Base-by-base conservation (phyloP, 2,797 vertebrate species). In the Aplochiton taeniatus region DNA sequence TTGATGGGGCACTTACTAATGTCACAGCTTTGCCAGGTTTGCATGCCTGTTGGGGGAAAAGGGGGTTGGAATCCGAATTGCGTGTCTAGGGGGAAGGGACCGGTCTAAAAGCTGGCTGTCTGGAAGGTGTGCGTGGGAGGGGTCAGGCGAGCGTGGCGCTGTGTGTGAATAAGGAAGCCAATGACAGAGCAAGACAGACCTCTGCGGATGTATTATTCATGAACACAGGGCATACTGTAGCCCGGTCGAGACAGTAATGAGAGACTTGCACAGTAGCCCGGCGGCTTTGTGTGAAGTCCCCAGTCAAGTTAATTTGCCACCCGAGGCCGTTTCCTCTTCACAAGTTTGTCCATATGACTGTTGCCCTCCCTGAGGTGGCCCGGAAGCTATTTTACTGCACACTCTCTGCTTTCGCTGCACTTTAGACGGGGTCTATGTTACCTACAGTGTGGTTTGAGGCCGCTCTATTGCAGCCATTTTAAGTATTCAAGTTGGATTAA, bases 141-240 rank as follows among this genome's bases (percentile, higher is more conserved):
- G 43, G 60, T 50, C 47, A 50, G 48, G n/a, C 14, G 4, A 41
- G 47, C 43, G 48, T 9, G 4, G 4, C 17, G 14, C 20, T 50
- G 47, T 14, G 47, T 14, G 42, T 42, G n/a, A 18, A 61, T 6
- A 6, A 31, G 31, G 31, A n/a, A 61, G 60, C 60, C 20, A 9
- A 11, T 50, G 60, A 50, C 47, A 61, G 60, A 51, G 59, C 60
- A 11, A 51, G 47, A 61, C 50, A 42, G 48, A n/a, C 60, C 16
- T 20, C 60, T 50, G n/a, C 8, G 13, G 20, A 61, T 61, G 60
- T n/a, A 51, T 61, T 61, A 61, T 61, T 20, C 47, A 61, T 61
- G 60, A 61, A 55, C 11, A 17, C 53, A 20, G 53, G 41, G 41
- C 53, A 20, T 20, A 17, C 5, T 16, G 17, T 42, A 50, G 20